Base-by-base conservation (phyloP, 2,888 invertebrate genomes). In the Morpho helenor region DNA sequence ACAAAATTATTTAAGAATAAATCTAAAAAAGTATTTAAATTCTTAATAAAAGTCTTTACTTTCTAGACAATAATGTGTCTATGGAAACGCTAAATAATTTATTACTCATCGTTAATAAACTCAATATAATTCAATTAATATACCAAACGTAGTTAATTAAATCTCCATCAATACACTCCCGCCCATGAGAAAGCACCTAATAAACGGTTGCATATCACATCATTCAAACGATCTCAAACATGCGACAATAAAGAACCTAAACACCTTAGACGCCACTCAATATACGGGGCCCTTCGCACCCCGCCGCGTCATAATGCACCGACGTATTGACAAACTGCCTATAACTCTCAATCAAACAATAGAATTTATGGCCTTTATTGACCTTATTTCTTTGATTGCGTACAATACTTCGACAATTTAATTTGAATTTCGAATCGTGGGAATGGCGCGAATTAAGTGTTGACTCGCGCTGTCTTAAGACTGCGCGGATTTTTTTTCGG, bases 201-300 rank as follows among this genome's bases (percentile, higher is more conserved):
- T 86, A 82, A 84, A 82, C 80, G 77, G 77, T 76, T 84, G 87
- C 85, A 88, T 89, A 88, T 89, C 87, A 87, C 86, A 87, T 85
- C 86, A 85, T 82, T 81, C 82, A 79, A 80, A 75, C 72, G 83
- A 81, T 63, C 80, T 67, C 71, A 75, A 83, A 85, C 80, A 74
- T 73, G 71, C 70, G 65, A 75, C 74, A 74, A 74, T 75, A 67
- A 60, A 63, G 64, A 67, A 67, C 74, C 73, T 45, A 77, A 73
- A 72, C 79, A 77, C 79, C 82, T 80, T 72, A 72, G 71, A 66
- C 74, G 75, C 71, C 72, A 73, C 73, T 79, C 74, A 74, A 76
- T 75, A 76, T 66, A 75, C 67, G 69, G 70, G 74, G 69, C 66
- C 75, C 71, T 72, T 73, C 75, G 68, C 76, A 72, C 82, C 84